These are phyloP conservation scores for Icerya purchasi DNA, from an alignment of 2,888 invertebrate genomes.

Conservation along the genomic window DNA sequence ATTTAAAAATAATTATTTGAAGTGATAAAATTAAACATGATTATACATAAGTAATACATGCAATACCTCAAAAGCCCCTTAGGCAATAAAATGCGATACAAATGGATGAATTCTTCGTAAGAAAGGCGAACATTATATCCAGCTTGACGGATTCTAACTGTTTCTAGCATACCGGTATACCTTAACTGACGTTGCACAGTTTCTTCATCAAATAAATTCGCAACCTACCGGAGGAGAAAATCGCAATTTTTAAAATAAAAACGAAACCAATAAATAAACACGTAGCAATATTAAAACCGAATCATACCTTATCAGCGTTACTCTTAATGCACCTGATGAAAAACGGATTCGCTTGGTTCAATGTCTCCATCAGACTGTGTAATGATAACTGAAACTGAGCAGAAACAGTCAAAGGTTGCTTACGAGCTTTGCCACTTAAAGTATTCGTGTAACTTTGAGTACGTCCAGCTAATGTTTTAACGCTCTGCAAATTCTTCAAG, in stretches of 20 bases:
- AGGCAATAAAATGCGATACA: slow-evolving; percentile 74
- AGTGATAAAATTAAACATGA: slow-evolving; percentile 4
- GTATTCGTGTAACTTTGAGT: slow-evolving; percentile 29
- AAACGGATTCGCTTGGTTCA: slow-evolving; percentile 71
- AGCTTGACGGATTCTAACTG: slow-evolving; percentile 79
- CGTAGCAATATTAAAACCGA: not conserved
- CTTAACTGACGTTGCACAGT: slow-evolving; percentile 74
- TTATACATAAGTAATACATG: not conserved
- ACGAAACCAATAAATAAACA: not conserved
- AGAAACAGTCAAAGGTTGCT: slow-evolving; percentile 78
- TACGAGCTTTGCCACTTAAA: slow-evolving; percentile 38
- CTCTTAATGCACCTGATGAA: slow-evolving; percentile 87
- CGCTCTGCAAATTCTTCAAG: slow-evolving; percentile 71
- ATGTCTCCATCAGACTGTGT: slow-evolving; percentile 75
- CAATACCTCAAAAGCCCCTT: slow-evolving; percentile 42
- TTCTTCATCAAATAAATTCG: slow-evolving; percentile 81
- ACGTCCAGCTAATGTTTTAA: slow-evolving; percentile 69
- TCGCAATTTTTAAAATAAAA: slow-evolving; percentile 6
- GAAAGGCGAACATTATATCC: slow-evolving; percentile 85
- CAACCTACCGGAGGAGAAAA: slow-evolving; percentile 30
- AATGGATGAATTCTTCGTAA: slow-evolving; percentile 82
- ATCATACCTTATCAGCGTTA: slow-evolving; percentile 59
- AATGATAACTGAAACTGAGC: slow-evolving; percentile 88
- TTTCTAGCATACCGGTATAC: slow-evolving; percentile 93
- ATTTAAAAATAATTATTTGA: no score